Conservation (phyloP, 2,888 invertebrate species). For the Carterocephalus palaemon region DNA sequence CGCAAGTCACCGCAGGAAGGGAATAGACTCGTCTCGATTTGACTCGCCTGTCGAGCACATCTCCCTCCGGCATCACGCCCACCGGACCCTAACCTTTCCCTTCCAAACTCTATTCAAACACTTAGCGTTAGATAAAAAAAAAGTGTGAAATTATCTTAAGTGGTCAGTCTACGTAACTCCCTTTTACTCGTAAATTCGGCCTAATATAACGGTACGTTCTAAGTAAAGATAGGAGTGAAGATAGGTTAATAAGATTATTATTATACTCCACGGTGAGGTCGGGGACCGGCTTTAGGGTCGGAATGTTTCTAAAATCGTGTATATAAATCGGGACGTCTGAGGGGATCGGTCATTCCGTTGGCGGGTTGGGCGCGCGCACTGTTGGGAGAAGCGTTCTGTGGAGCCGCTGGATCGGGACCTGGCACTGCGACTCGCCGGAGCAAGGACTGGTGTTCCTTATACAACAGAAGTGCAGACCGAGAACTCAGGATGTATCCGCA, state of each 20-base stretch:
- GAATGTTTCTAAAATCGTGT: slow-evolving; percentile 74
- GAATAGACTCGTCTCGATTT: slow-evolving; percentile 64
- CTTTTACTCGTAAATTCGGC: slow-evolving; percentile 65
- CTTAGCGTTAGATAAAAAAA: slow-evolving; percentile 57
- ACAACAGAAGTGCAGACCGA: slow-evolving; percentile 27
- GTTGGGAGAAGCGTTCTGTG: slow-evolving; percentile 54
- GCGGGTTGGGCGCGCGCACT: slow-evolving; percentile 66
- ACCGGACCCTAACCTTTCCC: slow-evolving; percentile 43
- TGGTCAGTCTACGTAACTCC: slow-evolving; percentile 62
- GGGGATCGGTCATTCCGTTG: slow-evolving; percentile 71
- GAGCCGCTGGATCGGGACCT: slow-evolving; percentile 38
- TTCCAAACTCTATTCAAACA: slow-evolving; percentile 55
- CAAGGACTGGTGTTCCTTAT: no score
- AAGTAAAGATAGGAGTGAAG: slow-evolving; percentile 76
- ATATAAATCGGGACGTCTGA: slow-evolving; percentile 73
- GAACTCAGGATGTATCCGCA: slow-evolving; percentile 31
- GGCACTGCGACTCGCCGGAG: no score
- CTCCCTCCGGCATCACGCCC: slow-evolving; percentile 46
- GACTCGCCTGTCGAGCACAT: slow-evolving; percentile 59
- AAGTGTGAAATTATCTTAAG: slow-evolving; percentile 76
- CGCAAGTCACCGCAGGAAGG: slow-evolving; percentile 44
- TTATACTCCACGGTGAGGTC: slow-evolving; percentile 68
- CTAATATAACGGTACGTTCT: slow-evolving; percentile 73
- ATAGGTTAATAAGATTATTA: slow-evolving; percentile 78
- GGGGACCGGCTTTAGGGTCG: slow-evolving; percentile 72